Evolutionary conservation across 2,888 invertebrate species (phyloP).

Genomic region (Apotomis turbidana): DNA sequence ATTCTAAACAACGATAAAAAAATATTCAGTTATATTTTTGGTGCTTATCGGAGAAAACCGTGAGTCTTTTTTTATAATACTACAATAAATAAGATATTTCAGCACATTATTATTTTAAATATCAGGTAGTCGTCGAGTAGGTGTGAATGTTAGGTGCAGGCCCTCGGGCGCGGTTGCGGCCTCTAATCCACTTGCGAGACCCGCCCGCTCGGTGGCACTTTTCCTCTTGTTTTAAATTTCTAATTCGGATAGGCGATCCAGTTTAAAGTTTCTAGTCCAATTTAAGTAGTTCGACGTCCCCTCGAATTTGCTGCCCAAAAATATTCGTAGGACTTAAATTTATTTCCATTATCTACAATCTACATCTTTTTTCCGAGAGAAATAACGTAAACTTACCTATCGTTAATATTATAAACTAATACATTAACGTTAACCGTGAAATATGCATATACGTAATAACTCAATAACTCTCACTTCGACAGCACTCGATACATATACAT

Average conservation of each 20-base stretch:
- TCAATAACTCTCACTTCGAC: too few relatives aligned
- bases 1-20: too few relatives aligned
- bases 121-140: conserved; percentile 2
- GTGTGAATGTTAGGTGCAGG: neutral
- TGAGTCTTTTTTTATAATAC: too few relatives aligned
- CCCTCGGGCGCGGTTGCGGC: conserved; percentile 66
- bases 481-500: too few relatives aligned
- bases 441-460: too few relatives aligned
- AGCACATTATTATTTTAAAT: conserved; percentile 1
- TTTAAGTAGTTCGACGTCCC: conserved; percentile 63
- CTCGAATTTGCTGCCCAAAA: conserved; percentile 41
- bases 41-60: too few relatives aligned
- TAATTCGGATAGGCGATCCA: conserved; percentile 73
- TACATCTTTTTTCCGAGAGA: too few relatives aligned
- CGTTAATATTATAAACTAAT: too few relatives aligned
- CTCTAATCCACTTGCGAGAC: conserved; percentile 74
- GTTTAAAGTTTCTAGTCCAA: conserved; percentile 75
- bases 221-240: conserved; percentile 76
- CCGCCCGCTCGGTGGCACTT: conserved; percentile 61
- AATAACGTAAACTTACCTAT: too few relatives aligned
- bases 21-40: too few relatives aligned
- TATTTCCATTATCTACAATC: too few relatives aligned
- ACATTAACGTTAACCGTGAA: too few relatives aligned
- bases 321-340: neutral
- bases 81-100: neutral